These are phyloP conservation scores for Hyperoodon ampullatus DNA, from an alignment of 2,113 vertebrate species.

Conservation along the genomic window DNA sequence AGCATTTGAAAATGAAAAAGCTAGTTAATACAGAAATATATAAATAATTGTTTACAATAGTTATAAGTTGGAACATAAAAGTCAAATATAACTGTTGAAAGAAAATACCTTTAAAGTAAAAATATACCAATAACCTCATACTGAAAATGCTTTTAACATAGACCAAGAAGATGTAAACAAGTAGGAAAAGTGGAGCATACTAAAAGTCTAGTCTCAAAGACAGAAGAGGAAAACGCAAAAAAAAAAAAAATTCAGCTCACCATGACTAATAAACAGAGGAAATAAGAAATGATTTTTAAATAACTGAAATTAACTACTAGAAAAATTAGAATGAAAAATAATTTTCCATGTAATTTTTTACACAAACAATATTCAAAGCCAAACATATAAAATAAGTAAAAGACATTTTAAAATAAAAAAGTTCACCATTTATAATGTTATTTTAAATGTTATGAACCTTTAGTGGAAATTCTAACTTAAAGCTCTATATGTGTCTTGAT, in stretches of 20 bases:
- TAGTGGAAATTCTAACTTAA: not conserved
- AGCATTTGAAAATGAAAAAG: not conserved
- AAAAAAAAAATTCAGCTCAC: not conserved
- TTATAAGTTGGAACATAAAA: not conserved
- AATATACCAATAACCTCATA: not conserved
- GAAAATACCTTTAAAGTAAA: not conserved
- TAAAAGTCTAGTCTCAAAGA: slow-evolving; percentile 3
- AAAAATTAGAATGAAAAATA: slow-evolving; percentile 36
- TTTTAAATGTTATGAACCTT: not conserved
- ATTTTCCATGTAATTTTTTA: slow-evolving; percentile 38
- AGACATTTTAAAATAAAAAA: not conserved
- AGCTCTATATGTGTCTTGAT: not conserved
- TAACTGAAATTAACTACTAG: not conserved
- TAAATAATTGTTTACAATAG: not conserved
- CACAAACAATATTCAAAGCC: not conserved
- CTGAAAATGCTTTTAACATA: slow-evolving; percentile 1
- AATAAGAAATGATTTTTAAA: not conserved
- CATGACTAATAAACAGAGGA: not conserved
- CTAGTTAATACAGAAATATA: not conserved
- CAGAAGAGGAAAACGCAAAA: not conserved
- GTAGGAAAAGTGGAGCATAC: not conserved
- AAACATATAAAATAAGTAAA: not conserved
- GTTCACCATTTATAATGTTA: not conserved
- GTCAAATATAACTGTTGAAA: not conserved
- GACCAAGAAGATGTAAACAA: not conserved